Evolutionary conservation across 2,888 invertebrate genomes (phyloP).

Genomic region (Belgica antarctica): DNA sequence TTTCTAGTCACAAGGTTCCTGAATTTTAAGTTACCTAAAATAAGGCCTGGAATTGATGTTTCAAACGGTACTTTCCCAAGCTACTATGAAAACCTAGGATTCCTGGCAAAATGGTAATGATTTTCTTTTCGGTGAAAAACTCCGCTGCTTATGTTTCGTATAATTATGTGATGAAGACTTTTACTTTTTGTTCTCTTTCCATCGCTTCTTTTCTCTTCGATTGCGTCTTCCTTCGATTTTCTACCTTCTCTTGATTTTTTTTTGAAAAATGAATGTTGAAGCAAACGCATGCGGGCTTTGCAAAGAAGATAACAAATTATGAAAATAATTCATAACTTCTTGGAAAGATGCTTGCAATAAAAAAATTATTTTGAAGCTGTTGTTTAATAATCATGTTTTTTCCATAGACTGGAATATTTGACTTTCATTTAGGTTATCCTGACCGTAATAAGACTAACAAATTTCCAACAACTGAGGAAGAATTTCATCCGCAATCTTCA

Average conservation of each 20-base stretch:
- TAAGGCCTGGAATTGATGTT: too few species aligned
- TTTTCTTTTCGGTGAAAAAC: conserved; percentile 14
- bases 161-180: background rate
- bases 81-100: too few species aligned
- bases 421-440: too few species aligned
- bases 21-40: too few species aligned
- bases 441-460: too few species aligned
- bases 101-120: conserved; percentile 26
- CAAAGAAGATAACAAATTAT: conserved; percentile 13
- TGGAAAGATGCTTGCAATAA: conserved; percentile 9
- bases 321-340: conserved; percentile 25
- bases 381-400: too few species aligned
- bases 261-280: conserved; percentile 6
- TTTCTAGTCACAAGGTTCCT: too few species aligned
- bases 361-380: too few species aligned
- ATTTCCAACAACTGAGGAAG: too few species aligned
- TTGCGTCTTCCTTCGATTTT: background rate
- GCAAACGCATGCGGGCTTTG: conserved; percentile 8
- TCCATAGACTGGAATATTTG: too few species aligned
- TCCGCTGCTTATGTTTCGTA: conserved; percentile 8
- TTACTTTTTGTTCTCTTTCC: background rate
- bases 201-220: background rate
- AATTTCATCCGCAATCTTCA: too few species aligned
- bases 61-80: too few species aligned
- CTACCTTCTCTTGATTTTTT: background rate